phyloP scores from a whole-genome alignment of 2,797 vertebrate genomes.

The Neostethus bicornis region DNA sequence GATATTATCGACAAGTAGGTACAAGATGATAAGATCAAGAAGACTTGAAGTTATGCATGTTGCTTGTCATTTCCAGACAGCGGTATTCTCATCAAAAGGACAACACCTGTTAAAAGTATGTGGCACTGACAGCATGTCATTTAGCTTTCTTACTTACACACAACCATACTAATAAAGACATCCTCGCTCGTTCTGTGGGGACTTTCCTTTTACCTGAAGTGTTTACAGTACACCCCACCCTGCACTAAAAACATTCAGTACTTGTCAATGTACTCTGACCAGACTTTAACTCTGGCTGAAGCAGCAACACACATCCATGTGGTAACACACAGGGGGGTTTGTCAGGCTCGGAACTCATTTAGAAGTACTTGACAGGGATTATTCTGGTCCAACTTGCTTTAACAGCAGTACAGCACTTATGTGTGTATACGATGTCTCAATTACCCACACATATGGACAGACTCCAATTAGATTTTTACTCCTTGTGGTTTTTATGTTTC shows the following conservation, averaged over 20 bases:
- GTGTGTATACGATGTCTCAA: slow-evolving; percentile 1
- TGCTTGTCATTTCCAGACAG: background rate
- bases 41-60: background rate
- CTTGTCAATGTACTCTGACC: slow-evolving; percentile 5
- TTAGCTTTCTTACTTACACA: background rate
- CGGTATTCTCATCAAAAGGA: slow-evolving; percentile 26
- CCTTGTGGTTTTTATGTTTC: slow-evolving; percentile 5
- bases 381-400: slow-evolving; percentile 6
- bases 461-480: background rate
- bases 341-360: slow-evolving; percentile 13
- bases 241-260: slow-evolving; percentile 1
- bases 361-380: slow-evolving; percentile 19
- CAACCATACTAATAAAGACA: slow-evolving; percentile 11
- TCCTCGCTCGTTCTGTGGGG: background rate
- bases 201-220: slow-evolving; percentile 34
- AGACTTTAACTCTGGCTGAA: background rate
- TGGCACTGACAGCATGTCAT: background rate
- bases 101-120: slow-evolving; percentile 64
- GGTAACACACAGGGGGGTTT: slow-evolving; percentile 5
- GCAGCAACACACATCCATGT: slow-evolving; percentile 4
- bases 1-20: background rate
- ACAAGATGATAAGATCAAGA: background rate
- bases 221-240: slow-evolving; percentile 27
- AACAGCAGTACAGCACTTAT: slow-evolving; percentile 7
- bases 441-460: background rate